These are phyloP conservation scores for Notodonta dromedarius DNA, from an alignment of 2,888 invertebrate species.

Conservation along the genomic window DNA sequence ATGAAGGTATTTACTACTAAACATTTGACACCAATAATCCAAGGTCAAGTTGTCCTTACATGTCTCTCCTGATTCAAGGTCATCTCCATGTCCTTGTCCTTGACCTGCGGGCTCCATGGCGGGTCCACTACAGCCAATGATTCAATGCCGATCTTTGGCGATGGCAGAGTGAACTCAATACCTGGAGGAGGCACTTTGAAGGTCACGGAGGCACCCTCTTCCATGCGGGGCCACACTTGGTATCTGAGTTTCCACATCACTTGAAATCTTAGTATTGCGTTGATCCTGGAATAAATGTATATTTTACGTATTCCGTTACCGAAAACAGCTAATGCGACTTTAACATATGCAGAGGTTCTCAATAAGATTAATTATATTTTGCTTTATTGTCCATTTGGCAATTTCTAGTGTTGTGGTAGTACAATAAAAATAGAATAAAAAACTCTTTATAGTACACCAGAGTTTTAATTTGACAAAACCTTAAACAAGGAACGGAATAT, in stretches of 20 bases:
- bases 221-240: slow-evolving; percentile 99
- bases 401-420: no score
- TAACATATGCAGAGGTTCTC: no score
- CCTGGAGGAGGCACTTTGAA: slow-evolving; percentile 99
- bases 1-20: background rate
- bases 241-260: slow-evolving; percentile 98
- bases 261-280: slow-evolving; percentile 89
- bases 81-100: slow-evolving; percentile 99
- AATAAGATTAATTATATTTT: no score
- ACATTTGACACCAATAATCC: background rate
- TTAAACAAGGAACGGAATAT: no score
- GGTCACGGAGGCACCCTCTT: slow-evolving; percentile 96
- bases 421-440: no score
- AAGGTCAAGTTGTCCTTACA: slow-evolving; percentile 78
- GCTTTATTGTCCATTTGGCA: no score
- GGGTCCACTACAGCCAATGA: slow-evolving; percentile 98
- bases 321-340: no score
- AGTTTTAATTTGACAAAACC: no score
- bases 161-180: slow-evolving; percentile 99
- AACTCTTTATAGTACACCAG: no score
- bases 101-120: slow-evolving; percentile 99
- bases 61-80: slow-evolving; percentile 98
- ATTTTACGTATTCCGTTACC: background rate
- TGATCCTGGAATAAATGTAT: slow-evolving; percentile 68
- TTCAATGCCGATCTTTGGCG: slow-evolving; percentile 99